A percentile compares a stretch with the other conserved stretches of the same genome.
Evolutionary conservation across 2,797 vertebrate species (phyloP).

Genomic region (Trichosurus vulpecula): DNA sequence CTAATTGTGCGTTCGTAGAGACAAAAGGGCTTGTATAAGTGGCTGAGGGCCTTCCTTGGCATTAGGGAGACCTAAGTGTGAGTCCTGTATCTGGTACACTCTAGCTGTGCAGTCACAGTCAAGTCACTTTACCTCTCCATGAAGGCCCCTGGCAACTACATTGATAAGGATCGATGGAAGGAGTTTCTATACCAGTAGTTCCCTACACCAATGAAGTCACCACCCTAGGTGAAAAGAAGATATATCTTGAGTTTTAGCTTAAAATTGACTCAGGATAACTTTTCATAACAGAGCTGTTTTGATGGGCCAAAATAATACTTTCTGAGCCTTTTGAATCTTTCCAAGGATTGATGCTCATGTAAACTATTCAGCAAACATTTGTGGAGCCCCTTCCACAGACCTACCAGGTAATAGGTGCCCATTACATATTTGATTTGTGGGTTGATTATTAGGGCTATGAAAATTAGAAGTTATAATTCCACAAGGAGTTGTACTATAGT

Average conservation of each 20-base stretch:
- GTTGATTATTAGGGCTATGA: background rate
- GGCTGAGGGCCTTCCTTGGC: background rate
- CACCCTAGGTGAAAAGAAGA: constrained; percentile 19
- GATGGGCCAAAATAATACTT: constrained; percentile 32
- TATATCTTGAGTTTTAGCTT: constrained; percentile 37
- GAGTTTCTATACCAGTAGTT: background rate
- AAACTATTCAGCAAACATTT: background rate
- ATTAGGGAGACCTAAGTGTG: background rate
- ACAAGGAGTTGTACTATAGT: background rate
- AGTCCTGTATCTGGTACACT: background rate
- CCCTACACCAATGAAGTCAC: background rate
- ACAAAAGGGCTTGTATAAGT: background rate
- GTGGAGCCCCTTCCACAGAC: background rate
- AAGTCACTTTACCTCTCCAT: background rate
- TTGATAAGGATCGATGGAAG: background rate
- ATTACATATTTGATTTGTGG: background rate
- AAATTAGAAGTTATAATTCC: background rate
- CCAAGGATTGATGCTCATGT: constrained; percentile 10
- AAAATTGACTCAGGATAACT: constrained; percentile 12
- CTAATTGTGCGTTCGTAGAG: background rate
- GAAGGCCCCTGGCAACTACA: background rate
- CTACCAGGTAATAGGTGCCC: background rate
- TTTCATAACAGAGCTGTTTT: constrained; percentile 27
- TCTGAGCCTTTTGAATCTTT: constrained; percentile 31
- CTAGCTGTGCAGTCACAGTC: background rate